Evolutionary conservation across 2,888 invertebrate species (phyloP), one percentile per base, ranked within the genome.

Genomic region (Cyclophora punctaria): DNA sequence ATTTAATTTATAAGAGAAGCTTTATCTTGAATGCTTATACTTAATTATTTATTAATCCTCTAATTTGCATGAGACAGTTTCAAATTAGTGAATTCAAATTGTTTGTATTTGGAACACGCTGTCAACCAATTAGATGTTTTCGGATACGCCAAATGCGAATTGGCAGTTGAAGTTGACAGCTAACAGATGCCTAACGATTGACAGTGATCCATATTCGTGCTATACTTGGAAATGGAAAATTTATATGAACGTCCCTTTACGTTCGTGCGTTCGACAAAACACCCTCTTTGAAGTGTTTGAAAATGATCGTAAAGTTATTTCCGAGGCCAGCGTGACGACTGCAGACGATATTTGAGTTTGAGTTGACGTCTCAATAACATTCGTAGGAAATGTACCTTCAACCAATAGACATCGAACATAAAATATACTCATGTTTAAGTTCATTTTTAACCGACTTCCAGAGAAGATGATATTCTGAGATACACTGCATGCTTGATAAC

Each of bases 211-310:
- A 51, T 50, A 34, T 46, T 50, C 53, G 60, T 67, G 69, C 69
- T 49, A 40, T 73, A 71, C 69, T 71, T 63, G 63, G 62, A 71
- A 75, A 70, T 71, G 71, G 66, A 64, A 75, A 20, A 77, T 75
- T 72, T 78, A 78, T 73, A 72, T 67, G 69, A 64, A 69, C 69
- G 64, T 67, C 67, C 59, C 69, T 66, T 67, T 71, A 77, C 75
- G 78, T 82, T 82, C 82, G 42, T 80, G 80, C 78, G 79, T 20
- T 37, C 37, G 37, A 37, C 37, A 37, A 37, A 37, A 37, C 37
- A 73, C 73, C 75, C 59, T 69, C 83, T 86, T 86, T 86, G 86
- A 86, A 79, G 84, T 80, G 76, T 75, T 71, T 69, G 72, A 76
- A 78, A 82, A 79, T 80, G 74, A 74, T 78, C 78, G 75, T 77